Evolutionary conservation across 2,888 invertebrate species (phyloP), one percentile per base, ranked within the genome.

Genomic region (Erannis defoliaria): DNA sequence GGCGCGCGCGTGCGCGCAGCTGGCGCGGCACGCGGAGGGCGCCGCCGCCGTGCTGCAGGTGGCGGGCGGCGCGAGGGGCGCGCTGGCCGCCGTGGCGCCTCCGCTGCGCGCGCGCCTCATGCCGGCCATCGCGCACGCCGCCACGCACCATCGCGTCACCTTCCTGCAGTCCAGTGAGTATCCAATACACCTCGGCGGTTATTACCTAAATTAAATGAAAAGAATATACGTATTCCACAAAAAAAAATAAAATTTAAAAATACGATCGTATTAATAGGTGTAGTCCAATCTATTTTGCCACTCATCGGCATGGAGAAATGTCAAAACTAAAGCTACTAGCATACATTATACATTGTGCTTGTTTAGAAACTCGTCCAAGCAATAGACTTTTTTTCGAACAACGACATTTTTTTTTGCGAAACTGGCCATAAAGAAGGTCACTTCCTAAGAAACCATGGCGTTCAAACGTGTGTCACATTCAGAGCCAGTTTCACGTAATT

Each of bases 101-200:
- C n/a, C 53, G 14, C 60, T 77, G 60, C 77, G 82, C n/a, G 75
- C 81, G 5, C 58, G 63, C 0, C 72, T 88, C 16, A 63, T 90
- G 76, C 85, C 88, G 0, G 89, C 90, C 1, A 48, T 90, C 0
- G 90, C 90, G n/a, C 84, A 88, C 73, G 85, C 88, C 10, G 90
- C 91, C 1, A 78, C 83, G 45, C 84, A 88, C 49, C 85, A 88
- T 5, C 72, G 88, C 3, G 62, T 70, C 50, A 65, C 82, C 1
- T 86, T 88, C 64, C 69, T 90, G 54, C 86, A 86, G 58, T 81
- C 86, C 0, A 71, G 90, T 91, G 5, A 82, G 86, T 54, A 46
- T 48, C 16, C 0, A 1, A 48, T 1, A 2, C 8, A 14, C 12
- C 12, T 8, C 23, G 3, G 1, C 4, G 8, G 26, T 1, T 19